These are phyloP conservation scores for Pseudolycoriella hygida DNA, from an alignment of 2,888 invertebrate species.

Conservation along the genomic window DNA sequence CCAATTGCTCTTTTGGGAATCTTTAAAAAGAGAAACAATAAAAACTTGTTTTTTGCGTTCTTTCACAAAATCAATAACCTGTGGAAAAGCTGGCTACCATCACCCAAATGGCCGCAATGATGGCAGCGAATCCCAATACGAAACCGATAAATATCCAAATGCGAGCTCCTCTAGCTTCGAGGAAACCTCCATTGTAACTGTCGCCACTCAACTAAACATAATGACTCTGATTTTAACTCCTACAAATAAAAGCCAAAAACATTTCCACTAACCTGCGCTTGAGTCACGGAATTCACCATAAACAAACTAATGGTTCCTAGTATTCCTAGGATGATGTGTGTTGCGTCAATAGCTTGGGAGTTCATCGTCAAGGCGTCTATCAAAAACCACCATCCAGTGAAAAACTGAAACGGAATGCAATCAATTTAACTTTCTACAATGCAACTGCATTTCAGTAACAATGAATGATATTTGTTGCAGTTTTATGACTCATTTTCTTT, in stretches of 20 bases:
- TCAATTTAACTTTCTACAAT: neutral
- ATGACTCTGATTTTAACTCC: neutral
- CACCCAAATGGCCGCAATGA: conserved; percentile 93
- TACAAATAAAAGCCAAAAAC: neutral
- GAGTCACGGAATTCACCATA: conserved; percentile 95
- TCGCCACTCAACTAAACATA: conserved; percentile 50
- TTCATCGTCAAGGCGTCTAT: conserved; percentile 83
- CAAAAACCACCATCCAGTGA: conserved; percentile 94
- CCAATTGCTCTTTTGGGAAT: conserved; percentile 30
- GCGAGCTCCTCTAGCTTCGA: conserved; percentile 75
- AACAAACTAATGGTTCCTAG: conserved; percentile 86
- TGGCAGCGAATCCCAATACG: conserved; percentile 86
- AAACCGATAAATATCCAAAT: conserved; percentile 95
- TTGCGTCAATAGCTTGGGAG: conserved; percentile 49
- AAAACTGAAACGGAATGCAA: conserved; percentile 61
- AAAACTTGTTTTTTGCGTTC: neutral
- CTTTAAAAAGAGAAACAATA: neutral
- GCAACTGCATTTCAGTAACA: neutral
- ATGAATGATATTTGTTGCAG: neutral
- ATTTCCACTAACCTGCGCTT: conserved; percentile 52
- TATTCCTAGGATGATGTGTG: conserved; percentile 86
- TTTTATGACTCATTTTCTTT: neutral
- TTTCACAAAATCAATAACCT: neutral
- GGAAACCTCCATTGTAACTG: conserved; percentile 58
- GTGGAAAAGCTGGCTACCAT: conserved; percentile 74